Evolutionary conservation across 1,140 invertebrate species (phyloP).

Genomic region (Leptonema lineaticorne): DNA sequence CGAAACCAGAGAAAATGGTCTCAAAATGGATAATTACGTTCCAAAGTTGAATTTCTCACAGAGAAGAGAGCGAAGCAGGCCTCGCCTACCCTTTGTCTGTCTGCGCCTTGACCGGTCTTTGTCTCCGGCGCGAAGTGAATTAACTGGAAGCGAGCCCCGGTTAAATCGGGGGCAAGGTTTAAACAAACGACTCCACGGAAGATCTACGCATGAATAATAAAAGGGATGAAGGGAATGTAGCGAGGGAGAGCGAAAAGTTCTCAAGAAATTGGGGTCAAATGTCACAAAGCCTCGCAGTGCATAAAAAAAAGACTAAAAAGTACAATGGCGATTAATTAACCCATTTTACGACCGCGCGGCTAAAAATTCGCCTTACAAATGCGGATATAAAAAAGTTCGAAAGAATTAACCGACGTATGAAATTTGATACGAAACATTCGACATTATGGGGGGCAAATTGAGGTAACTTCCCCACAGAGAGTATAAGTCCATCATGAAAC

Average conservation of each 20-base stretch:
- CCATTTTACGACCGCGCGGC: too few species aligned
- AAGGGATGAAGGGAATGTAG: neutral
- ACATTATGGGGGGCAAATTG: too few species aligned
- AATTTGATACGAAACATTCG: too few species aligned
- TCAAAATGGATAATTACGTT: conserved; percentile 29
- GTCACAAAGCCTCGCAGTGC: neutral
- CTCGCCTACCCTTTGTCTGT: conserved; percentile 13
- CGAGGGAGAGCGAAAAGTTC: neutral
- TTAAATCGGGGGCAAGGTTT: conserved; percentile 22
- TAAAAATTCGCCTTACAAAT: too few species aligned
- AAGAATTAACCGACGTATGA: too few species aligned
- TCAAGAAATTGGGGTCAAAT: neutral
- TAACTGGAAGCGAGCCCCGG: conserved; percentile 16
- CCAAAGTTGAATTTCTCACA: conserved; percentile 20
- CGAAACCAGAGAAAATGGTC: conserved; percentile 9
- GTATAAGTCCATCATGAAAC: too few species aligned
- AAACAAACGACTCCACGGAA: conserved; percentile 13
- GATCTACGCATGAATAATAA: conserved; percentile 14
- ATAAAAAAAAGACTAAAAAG: too few species aligned
- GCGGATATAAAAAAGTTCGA: too few species aligned
- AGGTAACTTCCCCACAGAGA: too few species aligned
- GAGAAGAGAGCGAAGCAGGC: conserved; percentile 1
- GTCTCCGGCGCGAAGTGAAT: conserved; percentile 16
- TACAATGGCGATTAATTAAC: too few species aligned
- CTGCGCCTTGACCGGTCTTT: conserved; percentile 21